Evolutionary conservation across 2,113 vertebrate species (phyloP).

Genomic region (Stegastes partitus): DNA sequence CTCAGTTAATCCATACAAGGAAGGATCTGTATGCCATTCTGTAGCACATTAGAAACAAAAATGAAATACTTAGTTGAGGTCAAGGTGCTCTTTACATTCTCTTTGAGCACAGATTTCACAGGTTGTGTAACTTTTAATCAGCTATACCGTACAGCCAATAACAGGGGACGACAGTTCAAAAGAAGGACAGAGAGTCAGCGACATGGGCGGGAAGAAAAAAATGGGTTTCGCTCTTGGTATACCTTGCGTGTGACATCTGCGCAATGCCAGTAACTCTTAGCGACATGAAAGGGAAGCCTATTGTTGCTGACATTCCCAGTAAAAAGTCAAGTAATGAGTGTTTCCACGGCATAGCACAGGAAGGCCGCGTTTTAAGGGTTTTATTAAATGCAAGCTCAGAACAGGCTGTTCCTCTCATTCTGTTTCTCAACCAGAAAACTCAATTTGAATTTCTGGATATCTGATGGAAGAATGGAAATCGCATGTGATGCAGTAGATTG

Average conservation of each 20-base stretch:
- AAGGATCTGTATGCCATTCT: too few relatives aligned
- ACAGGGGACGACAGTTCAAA: constrained; percentile 10
- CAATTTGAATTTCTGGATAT: constrained; percentile 13
- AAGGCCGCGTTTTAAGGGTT: background rate
- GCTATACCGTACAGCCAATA: constrained; percentile 1
- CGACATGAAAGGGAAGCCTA: background rate
- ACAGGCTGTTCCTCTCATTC: constrained; percentile 13
- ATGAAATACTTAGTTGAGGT: background rate
- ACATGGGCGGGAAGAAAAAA: background rate
- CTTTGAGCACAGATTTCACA: background rate
- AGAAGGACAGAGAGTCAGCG: background rate
- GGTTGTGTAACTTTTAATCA: constrained; percentile 10
- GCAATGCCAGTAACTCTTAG: background rate
- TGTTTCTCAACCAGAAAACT: constrained; percentile 5
- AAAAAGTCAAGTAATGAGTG: background rate
- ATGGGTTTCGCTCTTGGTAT: constrained; percentile 7
- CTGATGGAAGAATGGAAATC: constrained; percentile 8
- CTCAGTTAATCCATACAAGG: too few relatives aligned
- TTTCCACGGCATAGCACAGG: background rate
- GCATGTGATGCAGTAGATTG: background rate
- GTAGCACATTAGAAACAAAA: too few relatives aligned
- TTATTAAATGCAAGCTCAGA: constrained; percentile 19
- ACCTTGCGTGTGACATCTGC: background rate
- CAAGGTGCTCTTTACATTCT: constrained; percentile 41
- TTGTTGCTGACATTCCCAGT: background rate